Base-by-base conservation (phyloP, 2,113 vertebrate genomes). In the Thinocorus orbignyianus region DNA sequence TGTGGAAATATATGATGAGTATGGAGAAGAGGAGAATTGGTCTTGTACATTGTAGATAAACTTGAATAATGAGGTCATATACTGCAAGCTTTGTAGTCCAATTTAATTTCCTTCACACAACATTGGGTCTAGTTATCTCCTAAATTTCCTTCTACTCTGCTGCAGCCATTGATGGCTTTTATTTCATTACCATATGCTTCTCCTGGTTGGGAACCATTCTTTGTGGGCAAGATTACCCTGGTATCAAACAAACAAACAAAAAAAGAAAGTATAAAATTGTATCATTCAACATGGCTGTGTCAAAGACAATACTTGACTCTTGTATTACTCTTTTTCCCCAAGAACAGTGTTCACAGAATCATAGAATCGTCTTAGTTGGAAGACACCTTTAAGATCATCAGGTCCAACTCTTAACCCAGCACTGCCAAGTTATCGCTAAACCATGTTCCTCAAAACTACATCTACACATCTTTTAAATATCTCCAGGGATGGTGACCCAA, bases 131-230 rank as follows among this genome's bases (percentile, higher is more conserved):
- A 42, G 31, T 72, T 87, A 87, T 90, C 78, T 72, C 33, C 72
- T 92, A 72, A 87, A 90, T 83, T 77, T 92, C 79, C 69, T 94
- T 90, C 69, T 64, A 44, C 58, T 84, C 69, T 72, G n/a, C 35
- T 85, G 83, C 42, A 90, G 31, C 23, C 44, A 77, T 54, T 68
- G 52, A 78, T 72, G 39, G 42, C 18, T 73, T 46, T 85, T 94
- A 94, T 82, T 77, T 86, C 66, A 79, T 94, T 94, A 90, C 69
- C 79, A 88, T 62, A 88, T 69, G 79, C 35, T 92, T 77, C 68
- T 81, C 60, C 55, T 46, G 41, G 24, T 90, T 33, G 35, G 51
- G 61, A 92, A 78, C 42, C 46, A 39, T 77, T 81, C 62, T 72
- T 94, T 77, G 39, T 64, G 58, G 48, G 23, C 49, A 92, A 69